A percentile compares a stretch with the other conserved stretches of the same genome.
Evolutionary conservation across 2,797 vertebrate genomes (phyloP).

Genomic region (Vipera ursinii): DNA sequence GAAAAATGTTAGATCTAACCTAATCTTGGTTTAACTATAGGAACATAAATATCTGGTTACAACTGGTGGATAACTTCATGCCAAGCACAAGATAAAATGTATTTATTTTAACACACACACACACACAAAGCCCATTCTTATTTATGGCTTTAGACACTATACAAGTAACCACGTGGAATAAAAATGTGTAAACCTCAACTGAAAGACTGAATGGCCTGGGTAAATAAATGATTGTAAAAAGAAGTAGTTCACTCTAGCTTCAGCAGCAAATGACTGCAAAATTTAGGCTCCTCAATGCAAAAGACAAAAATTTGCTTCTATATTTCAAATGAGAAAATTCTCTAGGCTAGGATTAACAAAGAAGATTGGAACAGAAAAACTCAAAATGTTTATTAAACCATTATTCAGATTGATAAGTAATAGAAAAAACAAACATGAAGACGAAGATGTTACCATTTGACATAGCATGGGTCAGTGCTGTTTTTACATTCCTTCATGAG

Average conservation of each 20-base stretch:
- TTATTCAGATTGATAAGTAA: slow-evolving; percentile 22
- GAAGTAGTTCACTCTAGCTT: background rate
- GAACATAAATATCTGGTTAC: background rate
- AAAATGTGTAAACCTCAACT: background rate
- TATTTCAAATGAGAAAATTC: background rate
- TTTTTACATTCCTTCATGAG: background rate
- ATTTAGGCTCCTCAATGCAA: background rate
- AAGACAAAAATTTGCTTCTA: background rate
- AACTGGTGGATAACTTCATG: background rate
- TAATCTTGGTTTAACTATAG: background rate
- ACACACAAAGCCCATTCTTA: background rate
- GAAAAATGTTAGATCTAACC: background rate
- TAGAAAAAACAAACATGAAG: background rate
- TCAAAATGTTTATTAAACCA: slow-evolving; percentile 6
- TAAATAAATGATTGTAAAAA: background rate
- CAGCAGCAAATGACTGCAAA: background rate
- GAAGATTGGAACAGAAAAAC: background rate
- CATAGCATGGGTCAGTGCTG: background rate
- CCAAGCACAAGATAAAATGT: background rate
- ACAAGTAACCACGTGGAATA: background rate
- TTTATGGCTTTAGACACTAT: background rate
- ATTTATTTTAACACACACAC: background rate
- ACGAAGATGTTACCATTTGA: slow-evolving; percentile 28
- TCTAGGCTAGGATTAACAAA: slow-evolving; percentile 5
- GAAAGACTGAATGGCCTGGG: background rate